Percentiles rank a stretch among this genome's conserved stretches.
Evolutionary conservation across 2,797 vertebrate genomes (phyloP).

Genomic region (Rhyacichthys aspro): DNA sequence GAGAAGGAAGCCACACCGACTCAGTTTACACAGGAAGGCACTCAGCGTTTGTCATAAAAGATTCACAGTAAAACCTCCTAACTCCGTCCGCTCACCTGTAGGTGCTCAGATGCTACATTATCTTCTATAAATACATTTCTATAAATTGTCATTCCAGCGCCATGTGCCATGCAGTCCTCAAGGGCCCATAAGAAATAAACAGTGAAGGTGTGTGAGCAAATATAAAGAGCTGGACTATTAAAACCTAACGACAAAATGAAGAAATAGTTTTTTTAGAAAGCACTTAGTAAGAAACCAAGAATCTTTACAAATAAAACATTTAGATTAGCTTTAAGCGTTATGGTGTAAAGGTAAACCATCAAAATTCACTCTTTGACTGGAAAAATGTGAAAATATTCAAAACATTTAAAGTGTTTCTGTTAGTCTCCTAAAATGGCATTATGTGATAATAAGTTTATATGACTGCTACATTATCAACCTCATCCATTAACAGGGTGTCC

Average conservation of each 20-base stretch:
- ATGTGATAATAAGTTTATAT: no score
- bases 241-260: no score
- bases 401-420: slow-evolving; percentile 1
- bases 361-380: background rate
- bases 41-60: slow-evolving; percentile 57
- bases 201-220: no score
- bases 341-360: no score
- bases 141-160: no score
- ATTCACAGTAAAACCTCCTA: slow-evolving; percentile 55
- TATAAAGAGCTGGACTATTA: no score
- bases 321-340: background rate
- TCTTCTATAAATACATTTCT: slow-evolving; percentile 14
- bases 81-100: slow-evolving; percentile 19
- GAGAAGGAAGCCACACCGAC: slow-evolving; percentile 16
- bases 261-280: no score
- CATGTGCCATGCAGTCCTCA: slow-evolving; percentile 12
- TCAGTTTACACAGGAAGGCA: slow-evolving; percentile 67
- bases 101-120: slow-evolving; percentile 47
- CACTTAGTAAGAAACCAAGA: background rate
- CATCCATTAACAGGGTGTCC: no score
- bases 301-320: background rate
- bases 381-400: background rate
- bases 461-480: no score
- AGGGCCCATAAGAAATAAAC: background rate
- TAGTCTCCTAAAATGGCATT: background rate